phyloP scores from a whole-genome alignment of 2,888 invertebrate genomes.

The Noctua janthe region DNA sequence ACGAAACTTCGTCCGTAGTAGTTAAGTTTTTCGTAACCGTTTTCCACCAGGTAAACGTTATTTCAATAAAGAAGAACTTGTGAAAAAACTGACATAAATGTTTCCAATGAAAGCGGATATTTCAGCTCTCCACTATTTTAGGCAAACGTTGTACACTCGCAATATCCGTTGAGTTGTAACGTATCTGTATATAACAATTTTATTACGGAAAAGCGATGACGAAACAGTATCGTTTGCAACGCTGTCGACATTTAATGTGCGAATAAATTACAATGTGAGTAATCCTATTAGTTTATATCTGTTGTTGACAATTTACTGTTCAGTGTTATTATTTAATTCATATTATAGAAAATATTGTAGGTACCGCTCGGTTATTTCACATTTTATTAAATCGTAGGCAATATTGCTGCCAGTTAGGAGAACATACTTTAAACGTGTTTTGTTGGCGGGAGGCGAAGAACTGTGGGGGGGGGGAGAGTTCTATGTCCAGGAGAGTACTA shows the following conservation, averaged over 20 bases:
- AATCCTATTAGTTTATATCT: constrained; percentile 2
- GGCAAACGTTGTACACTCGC: constrained; percentile 1
- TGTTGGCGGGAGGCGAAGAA: neutral
- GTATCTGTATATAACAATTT: constrained; percentile 7
- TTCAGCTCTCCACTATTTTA: constrained; percentile 5
- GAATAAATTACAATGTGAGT: constrained; percentile 29
- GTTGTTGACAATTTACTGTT: neutral
- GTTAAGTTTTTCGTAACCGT: neutral
- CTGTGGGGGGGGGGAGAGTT: neutral
- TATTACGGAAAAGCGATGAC: constrained; percentile 11
- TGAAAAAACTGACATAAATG: neutral
- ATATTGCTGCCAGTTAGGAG: neutral
- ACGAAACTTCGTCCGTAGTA: neutral
- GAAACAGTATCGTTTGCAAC: neutral
- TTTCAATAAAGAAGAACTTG: neutral
- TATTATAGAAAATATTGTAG: neutral
- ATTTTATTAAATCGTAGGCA: neutral
- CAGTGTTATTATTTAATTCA: neutral
- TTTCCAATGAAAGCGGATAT: constrained; percentile 18
- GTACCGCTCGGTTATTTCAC: neutral
- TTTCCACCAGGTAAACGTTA: neutral
- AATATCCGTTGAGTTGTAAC: constrained; percentile 38
- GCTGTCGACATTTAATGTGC: constrained; percentile 7
- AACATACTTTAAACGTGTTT: neutral
- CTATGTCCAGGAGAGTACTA: neutral